Evolutionary conservation across 2,797 vertebrate species (phyloP), one percentile per base, ranked within the genome.

Genomic region (Tangara arthus): DNA sequence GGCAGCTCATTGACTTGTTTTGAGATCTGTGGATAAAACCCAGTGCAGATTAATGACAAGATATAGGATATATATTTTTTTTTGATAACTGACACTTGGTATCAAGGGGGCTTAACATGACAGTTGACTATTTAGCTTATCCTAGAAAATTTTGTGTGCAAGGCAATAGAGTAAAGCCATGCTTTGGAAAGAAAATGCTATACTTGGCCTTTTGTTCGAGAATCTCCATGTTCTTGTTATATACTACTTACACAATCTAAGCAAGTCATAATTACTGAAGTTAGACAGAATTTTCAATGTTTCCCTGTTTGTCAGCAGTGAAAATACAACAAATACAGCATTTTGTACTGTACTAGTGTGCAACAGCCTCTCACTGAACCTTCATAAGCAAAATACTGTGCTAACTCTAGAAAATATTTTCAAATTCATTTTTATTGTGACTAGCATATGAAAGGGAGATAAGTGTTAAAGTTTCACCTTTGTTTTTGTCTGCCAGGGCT

Each of bases 41-140:
- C n/a, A 69, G 42, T 75, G 66, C 66, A 93, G 95, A 91, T 95
- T 90, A 90, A 87, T 82, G 83, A 65, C 50, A 87, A 88, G 88
- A 95, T 94, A 87, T 4, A 60, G 52, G 15, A 76, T 41, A 18
- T 52, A 18, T 50, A 11, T 49, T 82, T 79, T 76, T 35, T 59
- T 59, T 59, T 27, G 3, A 53, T 72, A 91, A 93, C 72, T 89
- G 93, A 76, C 66, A 49, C 13, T 76, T 89, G 56, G 44, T 81
- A 46, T 89, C 71, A 77, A 73, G 56, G 49, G 35, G 23, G 12
- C 28, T 94, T 89, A 88, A 66, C 23, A 5, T 64, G 46, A 64
- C 80, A 75, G 30, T 26, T 89, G 70, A 34, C 46, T 83, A 32
- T 72, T 73, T 78, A 72, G 24, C 37, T 89, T 70, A 70, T 41